Conservation (phyloP, 2,113 vertebrate species). For the Andinoacara biseriatus region DNA sequence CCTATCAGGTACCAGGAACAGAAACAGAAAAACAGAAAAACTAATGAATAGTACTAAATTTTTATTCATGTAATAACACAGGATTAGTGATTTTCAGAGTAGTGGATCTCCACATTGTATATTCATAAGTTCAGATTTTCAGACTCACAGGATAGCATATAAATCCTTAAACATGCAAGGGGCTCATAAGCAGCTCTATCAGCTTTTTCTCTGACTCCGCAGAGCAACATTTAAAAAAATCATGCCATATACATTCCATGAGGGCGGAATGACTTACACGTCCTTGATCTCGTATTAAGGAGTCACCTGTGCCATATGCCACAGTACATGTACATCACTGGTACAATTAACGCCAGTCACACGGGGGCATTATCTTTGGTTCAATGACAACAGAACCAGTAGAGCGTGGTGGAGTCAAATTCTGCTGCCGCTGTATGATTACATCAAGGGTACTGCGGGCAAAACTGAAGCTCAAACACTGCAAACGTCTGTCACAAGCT, state of each 20-base stretch:
- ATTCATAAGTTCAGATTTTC: neutral
- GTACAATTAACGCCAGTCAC: slow-evolving; percentile 18
- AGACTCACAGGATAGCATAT: neutral
- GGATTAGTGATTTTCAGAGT: neutral
- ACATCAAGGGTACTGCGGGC: neutral
- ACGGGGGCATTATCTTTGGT: slow-evolving; percentile 25
- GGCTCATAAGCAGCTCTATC: neutral
- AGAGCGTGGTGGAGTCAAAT: slow-evolving; percentile 14
- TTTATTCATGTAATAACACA: neutral
- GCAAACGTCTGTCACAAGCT: neutral
- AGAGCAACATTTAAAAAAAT: slow-evolving; percentile 24
- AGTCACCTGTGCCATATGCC: neutral
- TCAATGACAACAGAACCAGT: slow-evolving; percentile 21
- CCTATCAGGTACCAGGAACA: neutral
- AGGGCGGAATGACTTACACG: slow-evolving; percentile 3
- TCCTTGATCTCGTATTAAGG: slow-evolving; percentile 24
- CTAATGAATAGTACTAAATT: neutral
- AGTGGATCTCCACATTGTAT: neutral
- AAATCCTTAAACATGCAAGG: neutral
- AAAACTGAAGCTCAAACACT: slow-evolving; percentile 11
- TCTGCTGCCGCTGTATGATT: slow-evolving; percentile 12
- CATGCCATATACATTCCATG: neutral
- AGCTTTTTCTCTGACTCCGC: neutral
- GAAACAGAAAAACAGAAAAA: too few species aligned
- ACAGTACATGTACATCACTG: neutral